Percentiles rank a stretch among this genome's conserved stretches.
Evolutionary conservation across 2,797 vertebrate species (phyloP).

Genomic region (Staurois parvus): DNA sequence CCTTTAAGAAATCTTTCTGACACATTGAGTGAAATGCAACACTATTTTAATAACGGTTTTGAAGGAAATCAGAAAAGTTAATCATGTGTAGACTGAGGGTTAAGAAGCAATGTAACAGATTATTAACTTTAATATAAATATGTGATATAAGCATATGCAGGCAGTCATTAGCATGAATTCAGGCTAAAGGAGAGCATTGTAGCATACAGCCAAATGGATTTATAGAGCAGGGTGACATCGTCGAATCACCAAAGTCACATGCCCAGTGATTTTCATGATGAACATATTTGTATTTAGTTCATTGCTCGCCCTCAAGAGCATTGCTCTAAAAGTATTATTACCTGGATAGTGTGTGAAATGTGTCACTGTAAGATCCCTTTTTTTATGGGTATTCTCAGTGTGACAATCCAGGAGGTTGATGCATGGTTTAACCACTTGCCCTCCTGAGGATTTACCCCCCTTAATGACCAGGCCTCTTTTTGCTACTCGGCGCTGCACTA

Average conservation of each 20-base stretch:
- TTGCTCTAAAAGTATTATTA: background rate
- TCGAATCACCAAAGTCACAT: constrained; percentile 67
- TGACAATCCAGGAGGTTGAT: too few species aligned
- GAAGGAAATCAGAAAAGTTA: constrained; percentile 99
- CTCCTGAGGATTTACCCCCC: too few species aligned
- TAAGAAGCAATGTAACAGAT: constrained; percentile 99
- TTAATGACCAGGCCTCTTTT: too few species aligned
- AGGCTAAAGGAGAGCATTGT: constrained; percentile 88
- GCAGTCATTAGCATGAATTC: constrained; percentile 98
- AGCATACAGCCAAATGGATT: constrained; percentile 71
- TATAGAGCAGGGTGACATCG: constrained; percentile 69
- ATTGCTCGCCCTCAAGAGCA: background rate
- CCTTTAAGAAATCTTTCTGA: constrained; percentile 89
- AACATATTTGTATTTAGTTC: background rate
- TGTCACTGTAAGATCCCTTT: background rate
- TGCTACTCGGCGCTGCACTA: too few species aligned
- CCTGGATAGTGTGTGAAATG: background rate
- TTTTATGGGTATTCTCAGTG: background rate
- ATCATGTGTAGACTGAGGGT: constrained; percentile 99
- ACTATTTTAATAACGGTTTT: constrained; percentile 97
- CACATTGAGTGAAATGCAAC: constrained; percentile 93
- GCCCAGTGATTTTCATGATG: constrained; percentile 69
- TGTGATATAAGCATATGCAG: constrained; percentile 99
- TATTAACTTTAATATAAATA: constrained; percentile 99
- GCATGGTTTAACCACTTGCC: too few species aligned